Evolutionary conservation across 2,113 vertebrate species (phyloP).

Genomic region (Gracilinanus agilis): DNA sequence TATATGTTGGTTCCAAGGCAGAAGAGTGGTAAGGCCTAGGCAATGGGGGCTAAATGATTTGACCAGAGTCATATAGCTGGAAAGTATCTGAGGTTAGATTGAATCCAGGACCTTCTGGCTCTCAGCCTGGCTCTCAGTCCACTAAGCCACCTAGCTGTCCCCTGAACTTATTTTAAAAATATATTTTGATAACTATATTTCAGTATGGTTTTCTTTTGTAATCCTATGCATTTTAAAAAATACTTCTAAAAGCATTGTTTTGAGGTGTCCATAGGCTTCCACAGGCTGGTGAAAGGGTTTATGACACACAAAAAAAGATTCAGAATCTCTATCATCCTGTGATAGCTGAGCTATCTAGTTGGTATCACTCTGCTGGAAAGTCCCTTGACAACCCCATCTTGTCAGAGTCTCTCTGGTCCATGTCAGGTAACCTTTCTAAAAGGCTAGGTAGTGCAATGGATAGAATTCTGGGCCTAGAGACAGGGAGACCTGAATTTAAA

Average conservation of each 20-base stretch:
- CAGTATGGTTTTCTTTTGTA: background rate
- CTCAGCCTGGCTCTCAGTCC: too few species aligned
- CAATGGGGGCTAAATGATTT: too few species aligned
- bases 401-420: background rate
- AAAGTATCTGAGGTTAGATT: too few species aligned
- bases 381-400: background rate
- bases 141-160: too few species aligned
- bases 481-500: background rate
- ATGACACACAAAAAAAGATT: too few species aligned
- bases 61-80: too few species aligned
- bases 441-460: background rate
- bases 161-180: background rate
- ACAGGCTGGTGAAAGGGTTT: background rate
- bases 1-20: too few species aligned
- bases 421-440: background rate
- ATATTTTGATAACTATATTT: background rate
- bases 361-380: background rate
- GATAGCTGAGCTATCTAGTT: background rate
- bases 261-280: background rate
- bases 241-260: background rate
- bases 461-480: background rate
- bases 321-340: background rate
- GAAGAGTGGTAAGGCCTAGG: too few species aligned
- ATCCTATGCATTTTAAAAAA: background rate
- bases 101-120: too few species aligned